These are phyloP conservation scores for Entomobrya multifasciata DNA, from an alignment of 2,888 invertebrate species.

Conservation along the genomic window DNA sequence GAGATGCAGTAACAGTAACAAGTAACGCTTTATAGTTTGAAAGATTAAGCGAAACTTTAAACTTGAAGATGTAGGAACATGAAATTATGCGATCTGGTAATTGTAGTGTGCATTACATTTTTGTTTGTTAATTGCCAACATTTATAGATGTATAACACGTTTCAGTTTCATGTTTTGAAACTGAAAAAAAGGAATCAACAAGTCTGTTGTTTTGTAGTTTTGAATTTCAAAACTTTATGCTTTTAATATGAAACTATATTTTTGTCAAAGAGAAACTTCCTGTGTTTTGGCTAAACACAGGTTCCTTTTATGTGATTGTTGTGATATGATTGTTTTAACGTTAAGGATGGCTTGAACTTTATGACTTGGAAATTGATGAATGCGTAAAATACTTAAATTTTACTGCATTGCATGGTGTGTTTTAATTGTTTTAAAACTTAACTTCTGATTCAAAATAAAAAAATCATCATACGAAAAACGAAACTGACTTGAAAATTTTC, in stretches of 20 bases:
- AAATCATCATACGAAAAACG: too few relatives aligned
- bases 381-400: too few relatives aligned
- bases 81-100: not conserved
- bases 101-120: not conserved
- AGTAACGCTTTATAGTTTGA: too few relatives aligned
- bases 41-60: not conserved
- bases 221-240: constrained; percentile 31
- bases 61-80: not conserved
- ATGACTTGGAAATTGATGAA: too few relatives aligned
- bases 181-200: not conserved
- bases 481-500: too few relatives aligned
- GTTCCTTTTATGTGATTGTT: too few relatives aligned
- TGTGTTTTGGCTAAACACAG: too few relatives aligned
- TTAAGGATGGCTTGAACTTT: too few relatives aligned
- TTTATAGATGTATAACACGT: not conserved
- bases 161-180: not conserved
- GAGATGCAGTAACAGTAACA: constrained; percentile 31
- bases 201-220: not conserved
- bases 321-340: too few relatives aligned
- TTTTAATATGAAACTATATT: not conserved
- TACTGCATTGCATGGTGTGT: too few relatives aligned
- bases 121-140: not conserved
- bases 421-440: too few relatives aligned
- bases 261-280: not conserved
- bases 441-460: too few relatives aligned